Conservation (phyloP, 2,888 invertebrate species). For the Hypselothyrea guttata region DNA sequence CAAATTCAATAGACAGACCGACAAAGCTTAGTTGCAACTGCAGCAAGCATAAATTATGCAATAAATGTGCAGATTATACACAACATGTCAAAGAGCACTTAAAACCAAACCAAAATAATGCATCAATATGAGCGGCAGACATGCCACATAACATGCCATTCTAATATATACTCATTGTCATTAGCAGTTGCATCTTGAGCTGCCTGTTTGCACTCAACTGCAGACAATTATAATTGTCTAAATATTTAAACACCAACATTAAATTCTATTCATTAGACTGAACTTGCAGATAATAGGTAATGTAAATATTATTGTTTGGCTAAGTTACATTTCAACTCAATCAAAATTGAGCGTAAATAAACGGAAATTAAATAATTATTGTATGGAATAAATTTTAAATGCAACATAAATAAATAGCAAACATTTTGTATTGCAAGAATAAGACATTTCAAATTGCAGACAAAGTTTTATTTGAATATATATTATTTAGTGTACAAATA, state of each 20-base stretch:
- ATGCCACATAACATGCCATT: background rate
- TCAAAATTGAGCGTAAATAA: too few species aligned
- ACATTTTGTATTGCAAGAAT: too few species aligned
- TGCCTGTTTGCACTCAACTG: slow-evolving; percentile 25
- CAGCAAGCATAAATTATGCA: slow-evolving; percentile 67
- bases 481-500: too few species aligned
- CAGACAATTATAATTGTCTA: slow-evolving; percentile 58
- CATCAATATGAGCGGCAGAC: slow-evolving; percentile 31
- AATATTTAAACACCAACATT: slow-evolving; percentile 48
- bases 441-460: too few species aligned
- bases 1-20: slow-evolving; percentile 43
- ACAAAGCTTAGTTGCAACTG: slow-evolving; percentile 13
- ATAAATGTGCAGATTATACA: slow-evolving; percentile 74
- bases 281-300: background rate
- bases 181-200: slow-evolving; percentile 17
- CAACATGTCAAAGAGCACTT: slow-evolving; percentile 74
- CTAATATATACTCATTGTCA: background rate
- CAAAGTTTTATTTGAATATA: too few species aligned
- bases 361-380: too few species aligned
- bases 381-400: too few species aligned
- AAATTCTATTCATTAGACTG: slow-evolving; percentile 1
- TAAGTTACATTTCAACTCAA: slow-evolving; percentile 1
- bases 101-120: slow-evolving; percentile 60
- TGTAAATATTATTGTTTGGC: background rate
- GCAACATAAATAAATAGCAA: too few species aligned